phyloP scores from a whole-genome alignment of 2,888 invertebrate species.

The Ormyrus labotus region DNA sequence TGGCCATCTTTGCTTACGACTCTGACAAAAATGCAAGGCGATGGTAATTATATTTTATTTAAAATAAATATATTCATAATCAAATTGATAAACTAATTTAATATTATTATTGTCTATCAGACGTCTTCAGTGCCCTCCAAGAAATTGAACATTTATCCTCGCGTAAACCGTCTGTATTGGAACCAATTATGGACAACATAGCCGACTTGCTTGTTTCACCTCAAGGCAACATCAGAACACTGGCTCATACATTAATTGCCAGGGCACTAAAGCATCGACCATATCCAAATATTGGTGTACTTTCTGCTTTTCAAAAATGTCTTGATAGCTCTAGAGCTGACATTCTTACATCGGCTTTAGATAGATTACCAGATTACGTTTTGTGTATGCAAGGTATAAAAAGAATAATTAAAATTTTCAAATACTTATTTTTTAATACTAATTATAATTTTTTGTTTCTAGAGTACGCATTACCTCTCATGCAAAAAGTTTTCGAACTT shows the following conservation, averaged over 20 bases:
- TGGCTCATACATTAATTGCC: slow-evolving; percentile 85
- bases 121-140: slow-evolving; percentile 81
- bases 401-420: not conserved
- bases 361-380: slow-evolving; percentile 89
- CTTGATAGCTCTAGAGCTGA: slow-evolving; percentile 88
- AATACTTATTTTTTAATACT: not conserved
- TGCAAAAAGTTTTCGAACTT: slow-evolving; percentile 88
- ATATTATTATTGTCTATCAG: slow-evolving; percentile 68
- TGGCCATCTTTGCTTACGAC: slow-evolving; percentile 73
- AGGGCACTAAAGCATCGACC: slow-evolving; percentile 84
- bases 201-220: slow-evolving; percentile 82
- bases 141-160: slow-evolving; percentile 86
- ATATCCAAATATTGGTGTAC: slow-evolving; percentile 79
- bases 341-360: slow-evolving; percentile 86
- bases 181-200: slow-evolving; percentile 81
- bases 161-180: slow-evolving; percentile 82
- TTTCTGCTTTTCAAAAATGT: slow-evolving; percentile 88
- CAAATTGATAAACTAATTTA: not conserved
- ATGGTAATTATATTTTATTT: slow-evolving; percentile 68
- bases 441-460: slow-evolving; percentile 64
- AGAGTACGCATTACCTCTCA: slow-evolving; percentile 88
- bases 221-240: slow-evolving; percentile 80
- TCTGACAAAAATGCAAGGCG: slow-evolving; percentile 73
- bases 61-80: not conserved
- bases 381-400: slow-evolving; percentile 84